Evolutionary conservation across 2,113 vertebrate species (phyloP).

Genomic region (Podarcis raffonei): DNA sequence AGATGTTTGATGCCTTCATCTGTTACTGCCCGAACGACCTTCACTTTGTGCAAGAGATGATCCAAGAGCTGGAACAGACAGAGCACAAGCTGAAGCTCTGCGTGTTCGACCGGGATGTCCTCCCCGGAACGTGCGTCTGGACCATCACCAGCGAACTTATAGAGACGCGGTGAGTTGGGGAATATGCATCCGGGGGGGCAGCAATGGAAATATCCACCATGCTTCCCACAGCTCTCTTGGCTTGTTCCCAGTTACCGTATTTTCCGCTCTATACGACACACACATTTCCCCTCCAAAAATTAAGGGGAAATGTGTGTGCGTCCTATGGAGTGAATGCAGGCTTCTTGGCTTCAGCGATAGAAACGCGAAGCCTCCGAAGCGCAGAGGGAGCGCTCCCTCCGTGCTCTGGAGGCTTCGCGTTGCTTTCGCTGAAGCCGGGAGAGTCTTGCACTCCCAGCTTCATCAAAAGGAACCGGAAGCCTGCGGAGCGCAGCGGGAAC

Average conservation of each 20-base stretch:
- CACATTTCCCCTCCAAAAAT: no score
- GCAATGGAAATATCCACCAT: neutral
- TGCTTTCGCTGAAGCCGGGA: no score
- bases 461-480: no score
- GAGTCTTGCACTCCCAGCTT: no score
- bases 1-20: conserved; percentile 95
- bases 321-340: no score
- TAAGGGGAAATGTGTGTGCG: no score
- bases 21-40: conserved; percentile 95
- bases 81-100: conserved; percentile 89
- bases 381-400: no score
- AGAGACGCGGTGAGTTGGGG: conserved; percentile 83
- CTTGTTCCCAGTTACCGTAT: neutral
- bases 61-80: conserved; percentile 90
- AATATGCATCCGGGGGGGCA: fast-evolving
- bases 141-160: conserved; percentile 96
- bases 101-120: conserved; percentile 93
- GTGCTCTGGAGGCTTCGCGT: no score
- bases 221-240: neutral
- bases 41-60: conserved; percentile 94
- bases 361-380: no score
- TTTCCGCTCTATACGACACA: no score
- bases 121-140: conserved; percentile 94
- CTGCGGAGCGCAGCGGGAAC: no score
- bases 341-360: no score